Evolutionary conservation across 2,888 invertebrate genomes (phyloP).

Genomic region (Cecidostiba fungosa): DNA sequence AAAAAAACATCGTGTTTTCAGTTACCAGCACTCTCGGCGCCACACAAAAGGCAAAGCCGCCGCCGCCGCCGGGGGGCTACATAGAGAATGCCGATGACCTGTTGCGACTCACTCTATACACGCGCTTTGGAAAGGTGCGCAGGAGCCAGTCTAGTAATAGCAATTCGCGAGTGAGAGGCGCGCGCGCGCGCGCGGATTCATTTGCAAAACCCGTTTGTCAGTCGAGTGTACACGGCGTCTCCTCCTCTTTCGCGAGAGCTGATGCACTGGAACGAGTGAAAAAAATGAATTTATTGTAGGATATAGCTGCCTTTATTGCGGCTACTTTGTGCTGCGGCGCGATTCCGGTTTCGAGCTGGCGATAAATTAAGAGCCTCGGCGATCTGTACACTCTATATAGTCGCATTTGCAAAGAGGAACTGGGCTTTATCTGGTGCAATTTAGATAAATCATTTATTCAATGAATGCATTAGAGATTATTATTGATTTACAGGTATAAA

Average conservation of each 20-base stretch:
- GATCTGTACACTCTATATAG: no score
- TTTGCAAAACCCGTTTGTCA: slow-evolving; percentile 31
- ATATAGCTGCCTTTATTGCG: not conserved
- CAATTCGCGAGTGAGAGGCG: slow-evolving; percentile 20
- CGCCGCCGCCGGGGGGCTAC: not conserved
- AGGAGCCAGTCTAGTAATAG: not conserved
- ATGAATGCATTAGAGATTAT: slow-evolving; percentile 15
- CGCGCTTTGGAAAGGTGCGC: not conserved
- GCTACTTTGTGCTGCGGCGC: not conserved
- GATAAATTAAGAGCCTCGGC: not conserved
- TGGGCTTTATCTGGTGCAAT: not conserved
- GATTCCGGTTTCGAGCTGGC: not conserved
- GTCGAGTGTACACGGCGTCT: no score
- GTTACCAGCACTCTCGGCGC: not conserved
- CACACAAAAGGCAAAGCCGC: slow-evolving; percentile 14
- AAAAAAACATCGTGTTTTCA: slow-evolving; percentile 18
- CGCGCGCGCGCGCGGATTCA: slow-evolving; percentile 9
- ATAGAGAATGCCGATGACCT: slow-evolving; percentile 52
- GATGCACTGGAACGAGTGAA: not conserved
- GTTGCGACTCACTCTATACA: slow-evolving; percentile 29
- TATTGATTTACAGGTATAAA: slow-evolving; percentile 12
- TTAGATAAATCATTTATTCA: slow-evolving; percentile 43
- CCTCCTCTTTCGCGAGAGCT: not conserved
- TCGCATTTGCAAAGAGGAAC: no score
- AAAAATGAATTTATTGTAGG: slow-evolving; percentile 35